Conservation (phyloP, 2,888 invertebrate genomes). For the Pachycephus smyrnensis region DNA sequence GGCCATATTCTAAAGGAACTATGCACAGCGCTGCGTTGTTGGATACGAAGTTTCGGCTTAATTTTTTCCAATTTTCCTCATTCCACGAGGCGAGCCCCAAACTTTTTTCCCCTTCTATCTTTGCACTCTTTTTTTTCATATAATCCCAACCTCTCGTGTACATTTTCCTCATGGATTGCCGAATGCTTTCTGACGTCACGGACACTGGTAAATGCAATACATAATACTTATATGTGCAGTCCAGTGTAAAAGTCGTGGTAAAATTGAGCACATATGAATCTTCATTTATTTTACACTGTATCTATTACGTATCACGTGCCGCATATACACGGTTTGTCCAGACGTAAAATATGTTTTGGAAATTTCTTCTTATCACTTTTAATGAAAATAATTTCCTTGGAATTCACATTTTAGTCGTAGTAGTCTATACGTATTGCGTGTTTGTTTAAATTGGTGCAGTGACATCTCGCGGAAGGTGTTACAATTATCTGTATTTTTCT, state of each 20-base stretch:
- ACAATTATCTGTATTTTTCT: background rate
- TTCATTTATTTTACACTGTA: background rate
- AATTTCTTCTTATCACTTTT: background rate
- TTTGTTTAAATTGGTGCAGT: background rate
- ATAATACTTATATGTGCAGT: no score
- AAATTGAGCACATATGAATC: no score
- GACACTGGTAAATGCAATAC: no score
- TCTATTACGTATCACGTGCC: background rate
- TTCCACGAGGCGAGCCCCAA: background rate
- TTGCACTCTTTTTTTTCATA: background rate
- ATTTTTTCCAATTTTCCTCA: background rate
- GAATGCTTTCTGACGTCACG: background rate
- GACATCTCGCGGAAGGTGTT: background rate
- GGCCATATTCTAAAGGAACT: background rate
- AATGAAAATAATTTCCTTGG: background rate
- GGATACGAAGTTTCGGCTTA: background rate
- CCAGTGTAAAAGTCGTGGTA: no score
- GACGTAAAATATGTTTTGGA: background rate
- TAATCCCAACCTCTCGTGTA: background rate
- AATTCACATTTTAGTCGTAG: no score
- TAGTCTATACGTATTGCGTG: no score
- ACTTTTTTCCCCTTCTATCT: background rate
- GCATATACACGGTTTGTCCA: background rate
- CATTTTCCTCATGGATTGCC: background rate
- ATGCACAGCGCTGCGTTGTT: background rate